These are phyloP conservation scores for Galemys pyrenaicus DNA, from an alignment of 2,113 vertebrate genomes.

Conservation along the genomic window DNA sequence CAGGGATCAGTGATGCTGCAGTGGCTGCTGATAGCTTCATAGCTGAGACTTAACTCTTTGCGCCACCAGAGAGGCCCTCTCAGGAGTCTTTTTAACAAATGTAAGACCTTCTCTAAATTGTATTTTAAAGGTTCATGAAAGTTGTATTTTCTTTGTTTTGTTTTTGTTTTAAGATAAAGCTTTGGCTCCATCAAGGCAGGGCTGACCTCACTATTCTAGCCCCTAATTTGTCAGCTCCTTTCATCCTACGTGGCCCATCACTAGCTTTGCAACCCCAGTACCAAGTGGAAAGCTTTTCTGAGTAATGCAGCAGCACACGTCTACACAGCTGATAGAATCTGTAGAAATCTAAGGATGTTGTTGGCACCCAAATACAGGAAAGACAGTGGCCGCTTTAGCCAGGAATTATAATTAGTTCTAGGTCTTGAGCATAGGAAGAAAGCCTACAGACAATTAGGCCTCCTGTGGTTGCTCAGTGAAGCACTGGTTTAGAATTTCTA, in stretches of 20 bases:
- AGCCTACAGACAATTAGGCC: constrained; percentile 27
- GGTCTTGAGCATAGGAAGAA: constrained; percentile 20
- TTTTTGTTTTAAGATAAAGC: background rate
- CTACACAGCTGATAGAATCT: constrained; percentile 19
- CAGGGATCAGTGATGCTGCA: no score
- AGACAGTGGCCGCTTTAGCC: constrained; percentile 39
- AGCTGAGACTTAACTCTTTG: no score
- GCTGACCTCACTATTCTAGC: background rate
- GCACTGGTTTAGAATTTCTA: background rate
- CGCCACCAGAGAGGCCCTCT: no score
- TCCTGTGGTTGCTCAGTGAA: background rate
- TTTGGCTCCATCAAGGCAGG: constrained; percentile 40
- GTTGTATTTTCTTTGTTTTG: no score
- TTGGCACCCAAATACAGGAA: constrained; percentile 43
- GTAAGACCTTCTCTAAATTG: constrained; percentile 15
- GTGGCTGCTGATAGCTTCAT: no score
- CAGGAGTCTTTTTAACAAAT: background rate
- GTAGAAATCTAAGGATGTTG: constrained; percentile 43
- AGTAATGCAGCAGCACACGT: background rate
- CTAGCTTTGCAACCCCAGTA: background rate
- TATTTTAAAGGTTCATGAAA: background rate
- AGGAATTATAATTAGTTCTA: constrained; percentile 56
- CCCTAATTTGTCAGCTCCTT: constrained; percentile 12
- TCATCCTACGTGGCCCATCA: background rate
- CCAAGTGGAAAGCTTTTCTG: constrained; percentile 28